phyloP scores from a whole-genome alignment of 2,113 vertebrate genomes.

The Turnix velox region DNA sequence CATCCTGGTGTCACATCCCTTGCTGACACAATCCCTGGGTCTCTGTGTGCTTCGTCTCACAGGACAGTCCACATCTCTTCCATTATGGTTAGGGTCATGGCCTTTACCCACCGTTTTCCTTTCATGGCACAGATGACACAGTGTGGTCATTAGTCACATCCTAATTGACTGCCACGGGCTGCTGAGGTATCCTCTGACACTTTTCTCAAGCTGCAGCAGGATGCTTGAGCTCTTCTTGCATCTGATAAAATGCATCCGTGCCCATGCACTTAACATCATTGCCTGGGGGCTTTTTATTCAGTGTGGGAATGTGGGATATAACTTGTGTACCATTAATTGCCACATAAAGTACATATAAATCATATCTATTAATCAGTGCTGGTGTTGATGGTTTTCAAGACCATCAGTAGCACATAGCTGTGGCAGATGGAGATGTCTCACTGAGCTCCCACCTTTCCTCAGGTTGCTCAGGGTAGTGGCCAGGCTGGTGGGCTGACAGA shows the following conservation, averaged over 20 bases:
- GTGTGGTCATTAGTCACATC: not conserved
- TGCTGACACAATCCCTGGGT: not conserved
- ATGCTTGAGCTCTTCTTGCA: not conserved
- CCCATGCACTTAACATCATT: accelerated
- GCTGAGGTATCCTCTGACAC: not conserved
- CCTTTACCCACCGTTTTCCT: not conserved
- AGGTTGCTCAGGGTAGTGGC: not conserved
- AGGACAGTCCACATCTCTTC: not conserved
- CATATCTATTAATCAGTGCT: accelerated
- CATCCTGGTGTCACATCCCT: not conserved
- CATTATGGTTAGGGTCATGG: not conserved
- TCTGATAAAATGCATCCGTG: not conserved
- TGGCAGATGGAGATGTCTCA: accelerated
- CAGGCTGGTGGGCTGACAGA: not conserved
- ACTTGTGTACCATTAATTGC: accelerated
- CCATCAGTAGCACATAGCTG: accelerated
- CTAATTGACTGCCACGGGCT: not conserved
- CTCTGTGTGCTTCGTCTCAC: not conserved
- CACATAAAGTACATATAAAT: accelerated
- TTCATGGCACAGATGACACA: not conserved
- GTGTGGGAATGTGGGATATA: not conserved
- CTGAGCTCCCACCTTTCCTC: not conserved
- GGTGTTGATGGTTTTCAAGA: not conserved
- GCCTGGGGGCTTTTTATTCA: not conserved
- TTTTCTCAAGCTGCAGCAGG: not conserved